phyloP scores from a whole-genome alignment of 2,113 vertebrate genomes.

The Potamarius usumacintae region DNA sequence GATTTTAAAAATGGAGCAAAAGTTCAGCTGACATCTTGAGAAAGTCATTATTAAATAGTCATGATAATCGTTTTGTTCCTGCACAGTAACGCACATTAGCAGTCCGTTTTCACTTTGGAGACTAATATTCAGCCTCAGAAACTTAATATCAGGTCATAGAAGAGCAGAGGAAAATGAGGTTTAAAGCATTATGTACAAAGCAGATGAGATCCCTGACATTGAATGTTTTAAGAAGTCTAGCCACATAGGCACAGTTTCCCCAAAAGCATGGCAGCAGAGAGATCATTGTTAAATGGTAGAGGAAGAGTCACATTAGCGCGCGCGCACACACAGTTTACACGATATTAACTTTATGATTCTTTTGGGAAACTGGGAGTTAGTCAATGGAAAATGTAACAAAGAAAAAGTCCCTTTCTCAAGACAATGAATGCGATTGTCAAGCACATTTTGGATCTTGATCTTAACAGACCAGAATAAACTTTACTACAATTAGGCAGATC shows the following conservation, averaged over 20 bases:
- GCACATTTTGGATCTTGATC: background rate
- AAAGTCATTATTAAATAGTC: slow-evolving; percentile 40
- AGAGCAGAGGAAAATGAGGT: background rate
- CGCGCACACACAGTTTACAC: background rate
- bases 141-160: background rate
- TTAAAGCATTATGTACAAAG: background rate
- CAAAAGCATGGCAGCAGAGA: background rate
- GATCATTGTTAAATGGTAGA: background rate
- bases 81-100: slow-evolving; percentile 2
- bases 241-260: background rate
- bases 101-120: background rate
- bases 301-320: background rate
- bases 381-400: background rate
- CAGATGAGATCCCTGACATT: background rate
- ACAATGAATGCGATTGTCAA: background rate
- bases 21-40: slow-evolving; percentile 18
- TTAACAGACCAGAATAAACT: background rate
- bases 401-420: background rate
- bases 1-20: slow-evolving; percentile 22
- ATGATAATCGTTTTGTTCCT: slow-evolving; percentile 21
- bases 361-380: background rate
- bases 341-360: background rate
- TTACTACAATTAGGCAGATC: too few species aligned
- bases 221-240: background rate
- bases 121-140: background rate